These are phyloP conservation scores for Hystrix cristata DNA, from an alignment of 2,113 vertebrate species.

Conservation along the genomic window DNA sequence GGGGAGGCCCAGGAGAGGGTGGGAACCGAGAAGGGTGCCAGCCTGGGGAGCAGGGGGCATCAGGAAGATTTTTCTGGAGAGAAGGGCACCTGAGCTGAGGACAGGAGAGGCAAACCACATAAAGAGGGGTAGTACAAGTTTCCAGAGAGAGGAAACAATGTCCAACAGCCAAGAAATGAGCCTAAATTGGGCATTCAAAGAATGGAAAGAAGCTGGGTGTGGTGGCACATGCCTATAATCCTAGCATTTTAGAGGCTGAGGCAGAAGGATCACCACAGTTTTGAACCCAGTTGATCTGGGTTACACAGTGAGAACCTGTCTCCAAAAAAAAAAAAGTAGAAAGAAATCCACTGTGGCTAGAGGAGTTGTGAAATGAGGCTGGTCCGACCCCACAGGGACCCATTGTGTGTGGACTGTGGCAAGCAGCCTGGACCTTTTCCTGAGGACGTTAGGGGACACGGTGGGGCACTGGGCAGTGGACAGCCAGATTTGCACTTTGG, in stretches of 20 bases:
- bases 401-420: accelerated
- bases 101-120: neutral
- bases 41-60: neutral
- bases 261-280: neutral
- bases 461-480: neutral
- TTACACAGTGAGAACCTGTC: too few species aligned
- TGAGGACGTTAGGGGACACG: neutral
- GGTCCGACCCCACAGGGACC: neutral
- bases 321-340: neutral
- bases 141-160: neutral
- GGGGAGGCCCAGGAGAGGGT: neutral
- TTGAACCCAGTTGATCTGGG: neutral
- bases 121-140: neutral
- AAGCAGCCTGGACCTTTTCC: neutral
- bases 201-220: neutral
- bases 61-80: neutral
- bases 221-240: neutral
- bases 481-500: neutral
- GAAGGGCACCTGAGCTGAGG: neutral
- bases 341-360: neutral
- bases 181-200: neutral
- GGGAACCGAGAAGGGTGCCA: neutral
- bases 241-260: neutral
- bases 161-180: neutral
- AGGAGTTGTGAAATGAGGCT: neutral